Evolutionary conservation across 2,888 invertebrate genomes (phyloP).

Genomic region (Nomada ferruginata): DNA sequence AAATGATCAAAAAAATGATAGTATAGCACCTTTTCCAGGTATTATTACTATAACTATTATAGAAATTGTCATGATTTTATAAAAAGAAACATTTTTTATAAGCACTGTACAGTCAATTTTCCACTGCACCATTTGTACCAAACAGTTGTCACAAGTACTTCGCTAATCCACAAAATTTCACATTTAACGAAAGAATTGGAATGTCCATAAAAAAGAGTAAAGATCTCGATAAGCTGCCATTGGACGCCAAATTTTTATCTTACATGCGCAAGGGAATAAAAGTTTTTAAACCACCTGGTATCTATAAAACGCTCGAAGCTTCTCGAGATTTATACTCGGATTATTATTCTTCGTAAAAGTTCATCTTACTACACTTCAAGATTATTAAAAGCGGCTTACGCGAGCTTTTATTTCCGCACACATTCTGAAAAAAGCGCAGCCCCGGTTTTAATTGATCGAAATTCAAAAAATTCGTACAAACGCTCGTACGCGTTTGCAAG

Average conservation of each 20-base stretch:
- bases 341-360: constrained; percentile 13
- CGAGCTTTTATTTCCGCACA: neutral
- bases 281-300: constrained; percentile 23
- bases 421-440: neutral
- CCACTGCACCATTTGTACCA: too few species aligned
- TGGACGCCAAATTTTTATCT: neutral
- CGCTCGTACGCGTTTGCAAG: neutral
- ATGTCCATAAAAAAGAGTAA: too few species aligned
- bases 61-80: too few species aligned
- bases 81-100: too few species aligned
- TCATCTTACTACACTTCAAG: neutral
- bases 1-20: too few species aligned
- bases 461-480: constrained; percentile 2
- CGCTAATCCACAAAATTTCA: too few species aligned
- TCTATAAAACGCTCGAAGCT: constrained; percentile 17
- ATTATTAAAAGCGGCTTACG: neutral
- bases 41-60: too few species aligned
- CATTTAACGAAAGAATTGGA: too few species aligned
- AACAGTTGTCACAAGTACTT: too few species aligned
- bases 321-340: constrained; percentile 10
- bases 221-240: neutral
- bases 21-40: too few species aligned
- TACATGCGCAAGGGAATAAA: neutral
- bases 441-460: neutral
- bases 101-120: too few species aligned